Evolutionary conservation across 2,113 vertebrate species (phyloP), one percentile per base, ranked within the genome.

Genomic region (Leptobrachium leishanense): DNA sequence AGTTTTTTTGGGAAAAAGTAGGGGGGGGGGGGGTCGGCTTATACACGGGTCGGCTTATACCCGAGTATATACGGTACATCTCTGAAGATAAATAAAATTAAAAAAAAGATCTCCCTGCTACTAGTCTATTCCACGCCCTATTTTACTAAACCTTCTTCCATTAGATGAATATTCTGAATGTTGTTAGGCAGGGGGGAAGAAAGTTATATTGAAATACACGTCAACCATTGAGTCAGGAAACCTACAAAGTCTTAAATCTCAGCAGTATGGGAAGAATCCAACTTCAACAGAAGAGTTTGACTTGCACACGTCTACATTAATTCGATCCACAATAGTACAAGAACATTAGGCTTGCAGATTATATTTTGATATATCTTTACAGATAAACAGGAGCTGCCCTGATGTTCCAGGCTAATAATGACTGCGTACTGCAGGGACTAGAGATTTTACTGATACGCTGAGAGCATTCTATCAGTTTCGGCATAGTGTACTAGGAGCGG

Each of bases 381-480:
- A 43, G 75, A 68, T 53, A 68, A 68, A 57, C 55, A 77, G 40
- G 44, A 39, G 76, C 63, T 78, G 57, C 43, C 76, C 76, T 65
- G 46, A 78, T 78, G 76, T 63, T 78, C 76, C 15, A 54, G 68
- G 9, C 39, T 72, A 9, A 65, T 44, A 53, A 64, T 75, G 74
- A 59, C 20, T 3, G 10, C 11, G 41, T 68, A 66, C 68, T 77
- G 65, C 1, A 41, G 5, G 2, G 46, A 50, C 31, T 66, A 10
- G 2, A 43, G 77, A 72, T 72, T 54, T 31, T 57, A 6, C 50
- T 39, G 63, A 80, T 59, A 67, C 8, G 8, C 39, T 73, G 46
- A 63, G 39, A 57, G 46, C 41, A 41, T 57, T 67, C 67, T 72
- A 79, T 79, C 69, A 72, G 69, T 31, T 43, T 66, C 31, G 12